Percentiles rank a stretch among this genome's conserved stretches.
These are phyloP conservation scores for Tachina lurida DNA, from an alignment of 2,888 invertebrate species.

Conservation along the genomic window DNA sequence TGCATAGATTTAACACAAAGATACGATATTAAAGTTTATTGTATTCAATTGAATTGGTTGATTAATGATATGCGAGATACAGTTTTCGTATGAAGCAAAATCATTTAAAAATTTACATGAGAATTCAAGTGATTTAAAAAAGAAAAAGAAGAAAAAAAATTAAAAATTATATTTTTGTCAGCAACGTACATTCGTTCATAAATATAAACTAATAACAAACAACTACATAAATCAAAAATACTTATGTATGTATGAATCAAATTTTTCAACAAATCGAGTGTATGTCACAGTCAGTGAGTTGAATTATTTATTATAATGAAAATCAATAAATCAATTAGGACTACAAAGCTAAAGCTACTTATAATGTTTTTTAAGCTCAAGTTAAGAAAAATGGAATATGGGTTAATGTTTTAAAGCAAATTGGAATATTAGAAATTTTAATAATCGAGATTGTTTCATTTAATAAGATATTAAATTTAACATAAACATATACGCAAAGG, in stretches of 20 bases:
- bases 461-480: constrained; percentile 2
- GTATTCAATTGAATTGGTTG: constrained; percentile 29
- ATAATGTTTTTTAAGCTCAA: constrained; percentile 47
- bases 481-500: not conserved
- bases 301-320: constrained; percentile 19
- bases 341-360: constrained; percentile 60
- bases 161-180: constrained; percentile 55
- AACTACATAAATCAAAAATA: constrained; percentile 36
- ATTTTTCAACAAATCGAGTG: not conserved
- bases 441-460: constrained; percentile 71
- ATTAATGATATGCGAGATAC: constrained; percentile 7
- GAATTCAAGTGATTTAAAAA: constrained; percentile 40
- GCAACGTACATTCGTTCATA: not conserved
- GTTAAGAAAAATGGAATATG: constrained; percentile 23
- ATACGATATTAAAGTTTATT: constrained; percentile 34
- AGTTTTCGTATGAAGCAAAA: constrained; percentile 30
- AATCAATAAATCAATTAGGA: constrained; percentile 11
- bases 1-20: constrained; percentile 38
- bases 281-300: constrained; percentile 56
- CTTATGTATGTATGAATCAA: constrained; percentile 9
- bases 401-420: constrained; percentile 17
- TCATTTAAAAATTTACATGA: constrained; percentile 31
- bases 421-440: not conserved
- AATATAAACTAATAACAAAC: constrained; percentile 44
- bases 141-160: constrained; percentile 54